Base-by-base conservation (phyloP, 2,113 vertebrate genomes). In the Glaucidium brasilianum region DNA sequence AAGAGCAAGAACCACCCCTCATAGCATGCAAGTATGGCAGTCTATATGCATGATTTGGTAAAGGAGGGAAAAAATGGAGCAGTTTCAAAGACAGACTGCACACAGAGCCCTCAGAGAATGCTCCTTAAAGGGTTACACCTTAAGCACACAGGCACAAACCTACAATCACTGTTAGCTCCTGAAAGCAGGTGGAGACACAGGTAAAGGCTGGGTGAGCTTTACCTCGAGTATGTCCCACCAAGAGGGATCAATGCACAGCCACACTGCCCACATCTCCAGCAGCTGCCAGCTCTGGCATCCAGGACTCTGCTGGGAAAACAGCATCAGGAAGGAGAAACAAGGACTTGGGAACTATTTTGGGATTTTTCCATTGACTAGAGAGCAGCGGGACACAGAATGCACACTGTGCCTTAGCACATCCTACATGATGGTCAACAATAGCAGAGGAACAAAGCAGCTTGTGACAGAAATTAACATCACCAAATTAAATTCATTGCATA, bases 101-200 rank as follows among this genome's bases (percentile, higher is more conserved):
- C 12, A 32, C 11, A 5, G 2, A 35, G 49, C 15, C 39, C 34
- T 17, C 2, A 1, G 9, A 32, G 10, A 77, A 12, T 0, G 1
- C 2, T 43, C 62, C 71, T 62, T 27, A 8, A 15, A n/a, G 41
- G 21, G 17, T 27, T 14, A 21, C 4, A 43, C 17, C 15, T 45
- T 3, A 35, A 50, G 37, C 34, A 39, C 39, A 8, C 8, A 43
- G 66, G n/a, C 20, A 41, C 10, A 39, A 18, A 49, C 12, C 58
- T 29, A 7, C 50, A 7, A 10, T 11, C 11, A 1, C 62, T 17
- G 13, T 13, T 9, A 50, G 45, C 59, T 55, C n/a, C 41, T 20
- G 32, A 47, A 34, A 49, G 32, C 64, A 39, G 0, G 1, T 30
- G 39, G 23, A 62, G 32, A 53, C 25, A 50, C 1, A 26, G 19